Percentiles rank a stretch among this genome's conserved stretches.
Evolutionary conservation across 2,113 vertebrate genomes (phyloP).

Genomic region (Pelmatolapia mariae): DNA sequence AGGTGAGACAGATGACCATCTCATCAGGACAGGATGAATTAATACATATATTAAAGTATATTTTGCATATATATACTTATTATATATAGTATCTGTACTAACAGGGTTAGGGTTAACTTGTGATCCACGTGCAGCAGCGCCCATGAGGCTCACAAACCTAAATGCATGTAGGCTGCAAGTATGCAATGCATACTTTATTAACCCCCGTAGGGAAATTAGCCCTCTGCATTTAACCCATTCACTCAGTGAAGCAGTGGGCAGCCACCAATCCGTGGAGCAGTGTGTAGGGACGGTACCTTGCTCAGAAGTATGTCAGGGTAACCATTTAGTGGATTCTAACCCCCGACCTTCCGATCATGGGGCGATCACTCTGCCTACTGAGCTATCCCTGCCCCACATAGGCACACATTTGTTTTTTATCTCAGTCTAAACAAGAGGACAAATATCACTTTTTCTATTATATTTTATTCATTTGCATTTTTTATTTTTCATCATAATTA

Average conservation of each 20-base stretch:
- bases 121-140: neutral
- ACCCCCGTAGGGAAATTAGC: accelerated
- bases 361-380: neutral
- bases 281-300: neutral
- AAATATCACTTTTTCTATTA: neutral
- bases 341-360: accelerated
- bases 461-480: neutral
- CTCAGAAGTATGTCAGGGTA: neutral
- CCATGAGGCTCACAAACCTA: neutral
- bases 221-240: neutral
- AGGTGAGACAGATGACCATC: neutral
- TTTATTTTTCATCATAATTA: neutral
- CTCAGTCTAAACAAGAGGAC: neutral
- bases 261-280: neutral
- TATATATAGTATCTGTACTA: neutral
- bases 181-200: neutral
- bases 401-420: neutral
- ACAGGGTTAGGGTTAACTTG: neutral
- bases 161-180: neutral
- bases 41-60: neutral
- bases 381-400: neutral
- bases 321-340: neutral
- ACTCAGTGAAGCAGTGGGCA: neutral
- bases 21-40: neutral
- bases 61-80: neutral